Conservation (phyloP, 2,113 vertebrate species). For the Origma solitaria region DNA sequence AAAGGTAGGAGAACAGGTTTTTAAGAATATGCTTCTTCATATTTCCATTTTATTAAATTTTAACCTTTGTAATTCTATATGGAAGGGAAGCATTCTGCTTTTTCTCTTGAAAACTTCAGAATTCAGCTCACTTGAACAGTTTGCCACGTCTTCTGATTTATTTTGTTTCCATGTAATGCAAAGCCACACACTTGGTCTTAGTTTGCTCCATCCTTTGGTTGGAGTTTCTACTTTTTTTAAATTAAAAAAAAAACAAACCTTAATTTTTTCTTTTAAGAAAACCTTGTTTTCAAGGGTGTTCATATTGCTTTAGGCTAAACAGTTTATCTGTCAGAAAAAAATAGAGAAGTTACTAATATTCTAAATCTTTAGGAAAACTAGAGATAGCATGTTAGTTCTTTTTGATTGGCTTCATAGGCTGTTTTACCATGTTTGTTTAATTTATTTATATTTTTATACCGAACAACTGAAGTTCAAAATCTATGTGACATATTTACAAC, state of each 20-base stretch:
- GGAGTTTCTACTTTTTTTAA: neutral
- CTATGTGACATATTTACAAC: neutral
- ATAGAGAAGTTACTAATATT: neutral
- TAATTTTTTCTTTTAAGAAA: neutral
- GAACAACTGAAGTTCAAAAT: neutral
- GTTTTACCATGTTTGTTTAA: neutral
- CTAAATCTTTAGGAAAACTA: neutral
- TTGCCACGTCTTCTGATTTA: neutral
- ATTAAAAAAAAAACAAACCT: neutral
- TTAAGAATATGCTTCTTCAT: neutral
- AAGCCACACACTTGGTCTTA: neutral
- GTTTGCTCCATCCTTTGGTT: neutral
- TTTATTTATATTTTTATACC: neutral
- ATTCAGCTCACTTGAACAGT: neutral
- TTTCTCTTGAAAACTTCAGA: neutral
- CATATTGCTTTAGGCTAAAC: neutral
- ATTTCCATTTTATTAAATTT: neutral
- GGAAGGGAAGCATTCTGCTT: neutral
- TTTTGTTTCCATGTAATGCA: neutral
- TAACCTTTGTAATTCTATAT: neutral
- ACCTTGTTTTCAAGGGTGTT: neutral
- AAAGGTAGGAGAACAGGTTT: neutral
- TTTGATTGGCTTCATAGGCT: neutral
- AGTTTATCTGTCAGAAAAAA: neutral
- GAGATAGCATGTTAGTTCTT: neutral